phyloP scores from a whole-genome alignment of 2,797 vertebrate genomes.

The Orestias chungarensis region DNA sequence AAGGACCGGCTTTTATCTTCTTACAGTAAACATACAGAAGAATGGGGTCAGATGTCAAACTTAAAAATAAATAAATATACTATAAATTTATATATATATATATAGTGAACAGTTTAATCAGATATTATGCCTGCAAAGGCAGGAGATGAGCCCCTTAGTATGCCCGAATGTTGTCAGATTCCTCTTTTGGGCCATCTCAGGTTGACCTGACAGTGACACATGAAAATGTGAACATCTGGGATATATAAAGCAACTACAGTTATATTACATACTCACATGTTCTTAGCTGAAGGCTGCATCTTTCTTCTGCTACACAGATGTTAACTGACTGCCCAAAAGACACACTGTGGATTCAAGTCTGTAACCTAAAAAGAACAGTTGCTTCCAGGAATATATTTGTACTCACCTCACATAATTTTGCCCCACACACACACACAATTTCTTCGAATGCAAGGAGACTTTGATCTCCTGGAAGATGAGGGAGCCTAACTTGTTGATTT shows the following conservation, averaged over 20 bases:
- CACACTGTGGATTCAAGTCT: neutral
- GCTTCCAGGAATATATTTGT: neutral
- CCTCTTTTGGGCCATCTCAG: neutral
- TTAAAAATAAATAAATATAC: neutral
- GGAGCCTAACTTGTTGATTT: neutral
- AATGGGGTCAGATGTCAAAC: neutral
- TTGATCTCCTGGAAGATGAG: neutral
- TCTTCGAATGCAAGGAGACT: neutral
- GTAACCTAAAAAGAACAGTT: neutral
- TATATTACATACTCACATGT: neutral
- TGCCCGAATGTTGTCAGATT: neutral
- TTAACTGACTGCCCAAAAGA: neutral
- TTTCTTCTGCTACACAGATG: neutral
- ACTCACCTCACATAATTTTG: neutral
- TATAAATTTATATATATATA: too few relatives aligned
- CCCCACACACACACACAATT: neutral
- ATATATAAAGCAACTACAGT: neutral
- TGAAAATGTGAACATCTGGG: neutral
- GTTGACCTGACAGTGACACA: neutral
- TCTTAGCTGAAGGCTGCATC: constrained; percentile 1
- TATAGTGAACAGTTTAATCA: too few relatives aligned
- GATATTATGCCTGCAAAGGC: neutral
- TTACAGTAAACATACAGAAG: neutral
- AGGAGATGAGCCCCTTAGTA: neutral
- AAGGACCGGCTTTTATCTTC: neutral